Evolutionary conservation across 2,797 vertebrate genomes (phyloP).

Genomic region (Pipistrellus pipistrellus): DNA sequence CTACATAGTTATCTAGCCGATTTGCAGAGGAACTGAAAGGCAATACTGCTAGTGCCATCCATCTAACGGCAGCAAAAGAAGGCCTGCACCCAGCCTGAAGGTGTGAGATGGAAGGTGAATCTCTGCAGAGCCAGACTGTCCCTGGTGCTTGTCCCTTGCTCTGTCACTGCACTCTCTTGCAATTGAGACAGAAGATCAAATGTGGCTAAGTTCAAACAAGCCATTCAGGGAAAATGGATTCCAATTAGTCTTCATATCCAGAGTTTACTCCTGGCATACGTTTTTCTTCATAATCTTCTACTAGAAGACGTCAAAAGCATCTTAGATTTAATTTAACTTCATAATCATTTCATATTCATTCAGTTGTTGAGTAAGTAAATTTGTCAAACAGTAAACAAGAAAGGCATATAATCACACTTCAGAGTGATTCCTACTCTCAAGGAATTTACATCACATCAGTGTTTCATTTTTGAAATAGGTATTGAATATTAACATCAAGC

Average conservation of each 20-base stretch:
- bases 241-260: neutral
- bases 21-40: neutral
- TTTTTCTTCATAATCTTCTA: slow-evolving; percentile 34
- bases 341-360: neutral
- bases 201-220: neutral
- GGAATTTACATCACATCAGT: neutral
- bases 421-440: neutral
- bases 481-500: slow-evolving; percentile 19
- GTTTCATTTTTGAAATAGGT: slow-evolving; percentile 18
- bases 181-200: neutral
- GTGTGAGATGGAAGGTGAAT: neutral
- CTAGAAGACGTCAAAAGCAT: neutral
- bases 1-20: neutral
- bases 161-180: neutral
- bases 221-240: neutral
- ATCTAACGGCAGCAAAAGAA: neutral
- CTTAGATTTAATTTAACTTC: slow-evolving; percentile 40
- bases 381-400: neutral
- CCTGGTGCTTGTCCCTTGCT: neutral
- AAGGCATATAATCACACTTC: neutral
- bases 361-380: slow-evolving; percentile 15
- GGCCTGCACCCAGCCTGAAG: neutral
- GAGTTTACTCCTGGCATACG: neutral
- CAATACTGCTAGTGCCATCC: too few relatives aligned
- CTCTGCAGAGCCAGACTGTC: neutral